These are phyloP conservation scores for Paedocypris micromegethes DNA, from an alignment of 2,797 vertebrate species.

Conservation along the genomic window DNA sequence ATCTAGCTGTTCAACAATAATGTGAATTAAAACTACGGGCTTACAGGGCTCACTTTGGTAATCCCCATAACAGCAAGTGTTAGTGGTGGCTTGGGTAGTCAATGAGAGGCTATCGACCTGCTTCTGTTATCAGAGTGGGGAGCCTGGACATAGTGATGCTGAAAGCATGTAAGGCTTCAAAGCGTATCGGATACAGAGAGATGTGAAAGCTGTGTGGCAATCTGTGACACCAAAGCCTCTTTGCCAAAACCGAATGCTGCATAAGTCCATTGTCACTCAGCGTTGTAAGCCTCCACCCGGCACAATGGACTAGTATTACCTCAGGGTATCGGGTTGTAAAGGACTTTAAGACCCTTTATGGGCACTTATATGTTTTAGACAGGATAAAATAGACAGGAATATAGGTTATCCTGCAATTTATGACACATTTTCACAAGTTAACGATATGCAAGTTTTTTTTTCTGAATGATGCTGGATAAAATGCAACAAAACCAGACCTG, in stretches of 20 bases:
- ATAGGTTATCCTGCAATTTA: slow-evolving; percentile 66
- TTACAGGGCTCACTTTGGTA: slow-evolving; percentile 52
- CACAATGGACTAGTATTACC: slow-evolving; percentile 55
- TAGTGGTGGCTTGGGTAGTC: slow-evolving; percentile 39
- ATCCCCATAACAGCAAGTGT: slow-evolving; percentile 56
- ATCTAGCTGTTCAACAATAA: slow-evolving; percentile 60
- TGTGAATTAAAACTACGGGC: slow-evolving; percentile 58
- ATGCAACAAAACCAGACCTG: slow-evolving; percentile 8
- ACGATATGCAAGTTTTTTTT: neutral
- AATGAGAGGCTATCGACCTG: slow-evolving; percentile 21
- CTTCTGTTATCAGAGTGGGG: slow-evolving; percentile 25
- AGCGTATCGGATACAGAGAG: slow-evolving; percentile 28
- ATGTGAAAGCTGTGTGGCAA: slow-evolving; percentile 42
- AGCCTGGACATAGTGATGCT: slow-evolving; percentile 24
- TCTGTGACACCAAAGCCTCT: slow-evolving; percentile 48
- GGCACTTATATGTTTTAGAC: slow-evolving; percentile 59
- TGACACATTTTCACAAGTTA: slow-evolving; percentile 45
- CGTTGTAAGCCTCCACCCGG: slow-evolving; percentile 57
- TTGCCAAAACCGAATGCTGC: slow-evolving; percentile 46
- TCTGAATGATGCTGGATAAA: slow-evolving; percentile 14
- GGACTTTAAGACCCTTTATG: slow-evolving; percentile 38
- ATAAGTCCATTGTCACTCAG: slow-evolving; percentile 60
- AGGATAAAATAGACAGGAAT: slow-evolving; percentile 61
- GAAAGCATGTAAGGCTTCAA: slow-evolving; percentile 41
- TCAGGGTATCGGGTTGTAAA: slow-evolving; percentile 32